Percentiles rank a stretch among this genome's conserved stretches.
These are phyloP conservation scores for Drosophila rhopaloa DNA, from an alignment of 1,140 invertebrate genomes.

Conservation along the genomic window DNA sequence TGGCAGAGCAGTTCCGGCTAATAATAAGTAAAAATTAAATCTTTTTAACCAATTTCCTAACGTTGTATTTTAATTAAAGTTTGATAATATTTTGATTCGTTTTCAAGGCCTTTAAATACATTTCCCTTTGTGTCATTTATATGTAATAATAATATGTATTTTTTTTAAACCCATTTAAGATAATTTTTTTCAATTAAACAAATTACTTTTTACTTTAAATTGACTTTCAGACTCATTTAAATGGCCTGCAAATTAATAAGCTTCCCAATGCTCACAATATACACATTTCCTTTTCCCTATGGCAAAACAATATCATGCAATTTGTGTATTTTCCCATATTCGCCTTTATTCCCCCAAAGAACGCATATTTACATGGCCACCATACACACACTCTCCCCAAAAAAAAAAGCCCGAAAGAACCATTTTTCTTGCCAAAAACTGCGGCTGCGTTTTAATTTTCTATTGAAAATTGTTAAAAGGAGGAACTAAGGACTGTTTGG, in stretches of 20 bases:
- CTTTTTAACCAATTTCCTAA: too few relatives aligned
- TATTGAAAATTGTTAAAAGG: conserved; percentile 81
- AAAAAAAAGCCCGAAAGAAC: conserved; percentile 41
- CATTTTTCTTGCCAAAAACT: conserved; percentile 70
- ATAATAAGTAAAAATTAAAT: too few relatives aligned
- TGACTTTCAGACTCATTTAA: neutral
- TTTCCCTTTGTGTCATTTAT: too few relatives aligned
- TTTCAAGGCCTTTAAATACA: too few relatives aligned
- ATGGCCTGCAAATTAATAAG: conserved; percentile 40
- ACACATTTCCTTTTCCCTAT: conserved; percentile 2
- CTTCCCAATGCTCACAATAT: conserved; percentile 14
- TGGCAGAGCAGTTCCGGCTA: too few relatives aligned
- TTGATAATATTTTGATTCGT: too few relatives aligned
- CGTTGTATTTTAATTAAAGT: too few relatives aligned
- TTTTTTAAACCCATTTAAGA: too few relatives aligned
- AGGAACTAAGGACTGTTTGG: conserved; percentile 36
- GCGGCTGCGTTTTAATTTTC: conserved; percentile 81
- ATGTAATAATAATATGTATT: too few relatives aligned
- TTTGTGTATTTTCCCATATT: conserved; percentile 42
- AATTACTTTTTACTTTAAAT: too few relatives aligned
- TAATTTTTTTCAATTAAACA: too few relatives aligned
- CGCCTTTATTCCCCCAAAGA: conserved; percentile 6
- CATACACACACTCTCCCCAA: conserved; percentile 30
- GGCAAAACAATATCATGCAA: conserved; percentile 52
- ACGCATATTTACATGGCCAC: conserved; percentile 66